Base-by-base conservation (phyloP, 2,113 vertebrate genomes). In the Dipodomys ordii region DNA sequence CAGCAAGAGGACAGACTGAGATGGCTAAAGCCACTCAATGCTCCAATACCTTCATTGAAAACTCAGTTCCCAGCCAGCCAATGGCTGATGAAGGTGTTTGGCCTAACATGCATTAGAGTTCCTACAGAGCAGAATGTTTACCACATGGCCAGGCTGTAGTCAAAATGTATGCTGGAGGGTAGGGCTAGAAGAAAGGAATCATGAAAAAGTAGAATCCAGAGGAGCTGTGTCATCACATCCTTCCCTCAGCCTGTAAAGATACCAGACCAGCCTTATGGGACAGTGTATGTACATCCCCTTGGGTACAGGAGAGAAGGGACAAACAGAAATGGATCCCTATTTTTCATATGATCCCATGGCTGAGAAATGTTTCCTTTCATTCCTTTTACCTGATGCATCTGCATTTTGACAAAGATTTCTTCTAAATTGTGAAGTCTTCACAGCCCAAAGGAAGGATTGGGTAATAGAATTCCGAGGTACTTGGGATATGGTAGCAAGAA, bases 381-480 rank as follows among this genome's bases (percentile, higher is more conserved):
- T 94, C 46, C 23, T 83, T 85, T 80, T 69, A 68, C 32, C 22
- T 69, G 4, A 8, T 23, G 15, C 62, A 90, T 88, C 84, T 95
- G 67, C 39, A 27, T 92, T 94, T 90, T 85, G 71, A 86, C 79
- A 82, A 95, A 80, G 25, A 62, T 64, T 23, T 60, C 85, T 73
- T 91, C 49, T 74, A 87, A 83, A 73, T 89, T 9, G 44, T 44
- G 22, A 92, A 53, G 2, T 19, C 49, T 49, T 95, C 86, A 87
- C 60, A 81, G 2, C 72, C 20, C 60, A 86, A 91, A 95, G 62
- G 49, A 93, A 83, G 68, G 18, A 74, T 88, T 81, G 7, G 18
- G 18, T 86, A 91, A 49, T 76, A 73, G 62, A 77, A 95, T 83
- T 86, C 27, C 30, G 15, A 46, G 67, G 44, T 39, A 71, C 30